Base-by-base conservation (phyloP, 2,888 invertebrate genomes). In the Idaea aversata region DNA sequence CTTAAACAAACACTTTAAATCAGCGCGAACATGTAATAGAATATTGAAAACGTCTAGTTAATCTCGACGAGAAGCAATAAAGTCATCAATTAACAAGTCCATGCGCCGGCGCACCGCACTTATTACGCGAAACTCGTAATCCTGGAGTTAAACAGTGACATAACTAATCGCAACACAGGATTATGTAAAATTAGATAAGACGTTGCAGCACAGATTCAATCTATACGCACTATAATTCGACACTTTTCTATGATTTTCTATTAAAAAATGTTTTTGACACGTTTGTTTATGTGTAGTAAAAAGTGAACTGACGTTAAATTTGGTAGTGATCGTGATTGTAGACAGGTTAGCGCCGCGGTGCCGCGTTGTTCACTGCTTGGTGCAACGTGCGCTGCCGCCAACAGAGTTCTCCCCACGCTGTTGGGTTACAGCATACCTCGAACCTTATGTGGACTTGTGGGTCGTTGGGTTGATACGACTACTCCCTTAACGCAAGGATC, bases 281-380 rank as follows among this genome's bases (percentile, higher is more conserved):
- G 3, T 5, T 58, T 13, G 15, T 58, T 58, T 58, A 15, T 58
- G 0, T 58, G 15, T 7, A 15, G 15, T 4, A 58, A 15, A 58
- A 58, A 61, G 58, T 59, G 58, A 59, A 15, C 15, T 78, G 76
- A 82, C 79, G 73, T 70, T 72, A 75, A 65, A 66, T 72, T 65
- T 66, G 71, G 67, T 68, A 71, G 69, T 70, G 74, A 70, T 76
- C 72, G 77, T 75, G 72, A 71, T 75, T 73, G 61, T 82, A 34
- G 34, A 7, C 25, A 13, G 59, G 59, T 59, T 15, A 4, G 88
- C 90, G 88, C 81, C 85, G 85, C 90, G 89, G 79, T 83, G 81
- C 74, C 87, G 88, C 88, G 90, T 85, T 79, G 79, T 84, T 76
- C 79, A 90, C 91, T 90, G 90, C 75, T 69, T 64, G 65, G 10